Evolutionary conservation across 2,888 invertebrate genomes (phyloP).

Genomic region (Sussaba pulchella): DNA sequence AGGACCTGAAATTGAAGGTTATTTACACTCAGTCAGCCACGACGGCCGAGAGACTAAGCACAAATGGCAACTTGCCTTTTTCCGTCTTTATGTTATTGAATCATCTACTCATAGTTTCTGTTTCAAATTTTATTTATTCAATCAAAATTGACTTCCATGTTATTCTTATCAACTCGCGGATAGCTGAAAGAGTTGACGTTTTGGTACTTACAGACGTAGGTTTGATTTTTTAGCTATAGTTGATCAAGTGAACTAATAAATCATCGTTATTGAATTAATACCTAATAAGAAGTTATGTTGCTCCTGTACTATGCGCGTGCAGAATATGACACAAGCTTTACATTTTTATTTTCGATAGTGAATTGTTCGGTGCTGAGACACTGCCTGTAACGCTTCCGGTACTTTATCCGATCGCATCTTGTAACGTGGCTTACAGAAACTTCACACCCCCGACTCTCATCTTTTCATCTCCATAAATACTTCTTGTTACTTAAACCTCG

Average conservation of each 20-base stretch:
- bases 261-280: not conserved
- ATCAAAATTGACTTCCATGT: conserved; percentile 28
- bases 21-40: conserved; percentile 83
- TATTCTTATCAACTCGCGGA: conserved; percentile 66
- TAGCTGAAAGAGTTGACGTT: conserved; percentile 74
- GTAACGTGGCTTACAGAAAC: conserved; percentile 50
- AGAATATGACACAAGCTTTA: conserved; percentile 10
- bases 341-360: conserved; percentile 33
- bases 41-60: conserved; percentile 70
- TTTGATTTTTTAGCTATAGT: not conserved
- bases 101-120: conserved; percentile 28
- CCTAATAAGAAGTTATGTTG: not conserved
- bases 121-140: conserved; percentile 58
- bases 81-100: conserved; percentile 40
- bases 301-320: not conserved
- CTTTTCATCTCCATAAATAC: conserved; percentile 42
- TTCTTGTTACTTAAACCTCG: conserved; percentile 55
- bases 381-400: conserved; percentile 55
- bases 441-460: conserved; percentile 42
- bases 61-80: conserved; percentile 68
- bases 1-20: conserved; percentile 88
- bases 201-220: conserved; percentile 17
- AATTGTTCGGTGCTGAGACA: conserved; percentile 62
- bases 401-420: conserved; percentile 55
- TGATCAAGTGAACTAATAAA: too few relatives aligned